A percentile compares a stretch with the other conserved stretches of the same genome.
phyloP scores from a whole-genome alignment of 2,888 invertebrate genomes.

The Pemphredon lugubris region DNA sequence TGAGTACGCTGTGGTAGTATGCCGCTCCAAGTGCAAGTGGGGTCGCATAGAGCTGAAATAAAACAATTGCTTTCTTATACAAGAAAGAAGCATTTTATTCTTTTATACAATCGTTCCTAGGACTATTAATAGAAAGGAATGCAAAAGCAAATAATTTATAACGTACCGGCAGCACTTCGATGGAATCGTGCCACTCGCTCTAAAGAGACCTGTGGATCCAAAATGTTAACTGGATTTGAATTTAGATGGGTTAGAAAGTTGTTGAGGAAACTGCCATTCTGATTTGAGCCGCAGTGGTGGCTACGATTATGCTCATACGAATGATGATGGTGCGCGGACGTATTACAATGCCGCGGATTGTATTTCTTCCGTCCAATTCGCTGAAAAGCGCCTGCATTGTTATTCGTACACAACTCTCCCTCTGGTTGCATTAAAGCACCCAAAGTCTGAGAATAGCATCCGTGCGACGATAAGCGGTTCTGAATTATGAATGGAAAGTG shows the following conservation, averaged over 20 bases:
- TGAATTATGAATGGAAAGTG: too few relatives aligned
- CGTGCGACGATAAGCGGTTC: slow-evolving; percentile 77
- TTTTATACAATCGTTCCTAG: background rate
- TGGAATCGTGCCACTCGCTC: slow-evolving; percentile 86
- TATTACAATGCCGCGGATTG: slow-evolving; percentile 64
- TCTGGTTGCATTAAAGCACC: slow-evolving; percentile 65
- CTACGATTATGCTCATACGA: slow-evolving; percentile 58
- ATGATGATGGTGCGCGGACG: slow-evolving; percentile 64
- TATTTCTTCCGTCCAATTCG: slow-evolving; percentile 72
- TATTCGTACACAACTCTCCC: slow-evolving; percentile 65
- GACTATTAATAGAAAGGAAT: background rate
- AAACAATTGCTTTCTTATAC: slow-evolving; percentile 11
- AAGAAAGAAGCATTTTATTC: background rate
- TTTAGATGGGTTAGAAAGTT: slow-evolving; percentile 48
- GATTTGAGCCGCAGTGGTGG: slow-evolving; percentile 44
- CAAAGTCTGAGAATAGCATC: slow-evolving; percentile 65
- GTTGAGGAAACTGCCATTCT: slow-evolving; percentile 54
- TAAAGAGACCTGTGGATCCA: slow-evolving; percentile 75
- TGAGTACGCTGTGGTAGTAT: slow-evolving; percentile 88
- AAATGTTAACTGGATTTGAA: slow-evolving; percentile 49
- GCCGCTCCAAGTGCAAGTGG: slow-evolving; percentile 94
- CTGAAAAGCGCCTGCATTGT: slow-evolving; percentile 67
- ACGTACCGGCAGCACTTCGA: slow-evolving; percentile 85
- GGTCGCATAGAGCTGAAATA: slow-evolving; percentile 84
- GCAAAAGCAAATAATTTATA: slow-evolving; percentile 30